These are phyloP conservation scores for Tinea trinotella DNA, from an alignment of 2,888 invertebrate genomes.

Conservation along the genomic window DNA sequence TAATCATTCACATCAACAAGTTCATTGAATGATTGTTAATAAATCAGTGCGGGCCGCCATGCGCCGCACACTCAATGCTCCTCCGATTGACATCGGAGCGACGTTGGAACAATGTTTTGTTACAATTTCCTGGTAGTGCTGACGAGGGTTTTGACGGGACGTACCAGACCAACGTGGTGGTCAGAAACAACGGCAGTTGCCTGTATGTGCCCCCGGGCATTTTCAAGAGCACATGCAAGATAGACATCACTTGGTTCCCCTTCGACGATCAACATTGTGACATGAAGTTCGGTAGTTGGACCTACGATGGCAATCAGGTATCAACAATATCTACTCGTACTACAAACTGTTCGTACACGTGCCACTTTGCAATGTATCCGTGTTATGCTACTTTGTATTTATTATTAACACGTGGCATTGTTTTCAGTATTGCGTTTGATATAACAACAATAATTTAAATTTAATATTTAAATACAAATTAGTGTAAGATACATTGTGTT, in stretches of 20 bases:
- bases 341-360: no score
- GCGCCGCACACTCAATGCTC: background rate
- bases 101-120: constrained; percentile 8
- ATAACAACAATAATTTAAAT: no score
- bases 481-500: no score
- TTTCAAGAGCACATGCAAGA: constrained; percentile 99
- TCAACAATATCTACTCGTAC: no score
- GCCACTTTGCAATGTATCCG: no score
- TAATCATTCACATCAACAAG: background rate
- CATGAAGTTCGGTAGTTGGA: constrained; percentile 99
- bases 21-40: constrained; percentile 17
- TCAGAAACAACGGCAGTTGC: constrained; percentile 98
- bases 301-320: constrained; percentile 98
- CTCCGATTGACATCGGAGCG: constrained; percentile 3
- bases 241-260: constrained; percentile 99
- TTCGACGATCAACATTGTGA: constrained; percentile 99
- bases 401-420: no score
- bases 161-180: constrained; percentile 99
- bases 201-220: constrained; percentile 99
- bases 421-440: no score
- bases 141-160: constrained; percentile 99
- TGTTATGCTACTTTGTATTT: no score
- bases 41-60: background rate
- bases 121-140: constrained; percentile 80
- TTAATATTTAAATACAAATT: no score